Percentiles rank a stretch among this genome's conserved stretches.
Evolutionary conservation across 2,888 invertebrate genomes (phyloP).

Genomic region (Pheosia gnoma): DNA sequence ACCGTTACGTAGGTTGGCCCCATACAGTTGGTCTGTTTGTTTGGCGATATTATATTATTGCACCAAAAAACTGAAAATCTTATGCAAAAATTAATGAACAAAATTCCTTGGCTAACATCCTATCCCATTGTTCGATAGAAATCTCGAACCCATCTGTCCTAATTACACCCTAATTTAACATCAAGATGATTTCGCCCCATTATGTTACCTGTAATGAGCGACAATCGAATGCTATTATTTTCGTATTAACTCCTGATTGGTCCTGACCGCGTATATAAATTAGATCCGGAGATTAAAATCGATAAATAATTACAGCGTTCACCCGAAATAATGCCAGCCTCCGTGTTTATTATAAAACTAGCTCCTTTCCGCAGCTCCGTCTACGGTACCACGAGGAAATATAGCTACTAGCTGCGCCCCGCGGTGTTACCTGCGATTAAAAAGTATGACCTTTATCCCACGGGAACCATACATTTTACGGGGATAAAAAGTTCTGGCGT

Average conservation of each 20-base stretch:
- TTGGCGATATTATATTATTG: not conserved
- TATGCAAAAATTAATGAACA: too few species aligned
- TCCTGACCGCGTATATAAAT: conserved; percentile 64
- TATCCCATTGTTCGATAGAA: conserved; percentile 2
- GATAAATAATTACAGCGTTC: conserved; percentile 69
- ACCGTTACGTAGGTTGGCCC: too few species aligned
- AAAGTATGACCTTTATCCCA: too few species aligned
- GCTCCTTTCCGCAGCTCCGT: too few species aligned
- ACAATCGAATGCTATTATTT: conserved; percentile 77
- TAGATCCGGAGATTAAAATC: conserved; percentile 60
- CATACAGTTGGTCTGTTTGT: too few species aligned
- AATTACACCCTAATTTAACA: conserved; percentile 37
- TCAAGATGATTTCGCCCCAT: conserved; percentile 49
- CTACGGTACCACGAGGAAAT: too few species aligned
- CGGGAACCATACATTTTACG: too few species aligned
- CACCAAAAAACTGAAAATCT: not conserved
- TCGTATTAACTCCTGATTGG: conserved; percentile 76
- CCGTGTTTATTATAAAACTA: conserved; percentile 42
- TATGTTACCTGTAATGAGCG: conserved; percentile 66
- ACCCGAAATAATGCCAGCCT: conserved; percentile 43
- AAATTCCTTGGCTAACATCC: conserved; percentile 7
- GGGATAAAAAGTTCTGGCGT: too few species aligned
- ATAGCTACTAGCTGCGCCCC: too few species aligned
- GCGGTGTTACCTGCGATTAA: too few species aligned
- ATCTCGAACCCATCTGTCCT: conserved; percentile 23